These are phyloP conservation scores for Hemitrygon akajei DNA, from an alignment of 2,797 vertebrate genomes.

Conservation along the genomic window DNA sequence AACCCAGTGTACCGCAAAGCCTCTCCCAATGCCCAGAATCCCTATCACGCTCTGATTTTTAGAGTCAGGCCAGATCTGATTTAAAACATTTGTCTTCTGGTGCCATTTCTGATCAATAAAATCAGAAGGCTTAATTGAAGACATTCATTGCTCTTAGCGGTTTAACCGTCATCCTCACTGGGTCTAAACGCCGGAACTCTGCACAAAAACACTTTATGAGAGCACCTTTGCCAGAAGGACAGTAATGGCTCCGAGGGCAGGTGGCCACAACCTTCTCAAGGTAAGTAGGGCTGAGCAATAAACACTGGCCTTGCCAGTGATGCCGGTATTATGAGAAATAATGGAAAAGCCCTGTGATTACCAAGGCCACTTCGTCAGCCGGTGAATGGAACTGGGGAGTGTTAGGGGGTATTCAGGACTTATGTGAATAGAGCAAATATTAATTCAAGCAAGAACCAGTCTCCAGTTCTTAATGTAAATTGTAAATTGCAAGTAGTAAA, in stretches of 20 bases:
- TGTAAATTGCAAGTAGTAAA: too few relatives aligned
- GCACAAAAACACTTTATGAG: background rate
- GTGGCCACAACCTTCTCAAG: background rate
- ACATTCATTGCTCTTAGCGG: background rate
- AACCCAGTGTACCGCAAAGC: too few relatives aligned
- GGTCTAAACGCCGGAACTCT: background rate
- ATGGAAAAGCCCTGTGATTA: too few relatives aligned
- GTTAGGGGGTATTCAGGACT: too few relatives aligned
- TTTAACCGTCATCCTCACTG: background rate
- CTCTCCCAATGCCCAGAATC: too few relatives aligned
- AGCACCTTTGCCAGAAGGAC: background rate
- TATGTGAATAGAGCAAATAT: too few relatives aligned
- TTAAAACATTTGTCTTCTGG: background rate
- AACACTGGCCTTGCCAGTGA: background rate
- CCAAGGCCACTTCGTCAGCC: background rate
- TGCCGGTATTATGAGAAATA: background rate
- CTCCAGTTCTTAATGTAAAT: too few relatives aligned
- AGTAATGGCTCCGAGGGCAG: background rate
- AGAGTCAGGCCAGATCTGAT: background rate
- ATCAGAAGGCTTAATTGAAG: background rate
- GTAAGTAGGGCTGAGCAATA: background rate
- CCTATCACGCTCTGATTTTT: too few relatives aligned
- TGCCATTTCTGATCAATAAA: background rate
- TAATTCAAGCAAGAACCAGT: too few relatives aligned
- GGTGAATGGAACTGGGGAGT: background rate